Conservation (phyloP, 2,888 invertebrate genomes). For the Pterostichus niger region DNA sequence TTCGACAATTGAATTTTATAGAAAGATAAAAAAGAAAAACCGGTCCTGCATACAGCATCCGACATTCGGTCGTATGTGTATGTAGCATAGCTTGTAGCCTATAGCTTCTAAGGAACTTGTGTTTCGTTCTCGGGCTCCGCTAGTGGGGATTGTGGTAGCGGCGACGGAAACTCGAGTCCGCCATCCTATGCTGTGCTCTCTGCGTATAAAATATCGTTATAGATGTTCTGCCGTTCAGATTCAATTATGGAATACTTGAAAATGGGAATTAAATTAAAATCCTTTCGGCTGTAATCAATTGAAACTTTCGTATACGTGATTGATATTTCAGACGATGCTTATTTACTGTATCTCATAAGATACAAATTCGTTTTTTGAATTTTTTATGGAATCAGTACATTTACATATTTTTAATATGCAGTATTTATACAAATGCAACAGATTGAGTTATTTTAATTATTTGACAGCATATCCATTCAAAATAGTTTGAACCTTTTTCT, state of each 20-base stretch:
- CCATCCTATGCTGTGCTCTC: neutral
- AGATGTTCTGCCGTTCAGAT: constrained; percentile 46
- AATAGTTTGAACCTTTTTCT: too few relatives aligned
- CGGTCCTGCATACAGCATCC: constrained; percentile 8
- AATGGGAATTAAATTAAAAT: constrained; percentile 60
- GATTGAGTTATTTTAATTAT: too few relatives aligned
- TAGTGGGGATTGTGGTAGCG: neutral
- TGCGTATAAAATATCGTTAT: constrained; percentile 57
- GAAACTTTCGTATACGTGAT: constrained; percentile 40
- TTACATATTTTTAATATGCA: too few relatives aligned
- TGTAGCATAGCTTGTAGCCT: neutral
- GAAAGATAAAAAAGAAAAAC: neutral
- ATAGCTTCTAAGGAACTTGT: constrained; percentile 12
- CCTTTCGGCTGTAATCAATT: constrained; percentile 54
- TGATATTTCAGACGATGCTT: neutral
- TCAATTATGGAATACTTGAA: constrained; percentile 59
- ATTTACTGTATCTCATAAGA: neutral
- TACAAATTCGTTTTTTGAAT: neutral
- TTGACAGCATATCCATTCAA: too few relatives aligned
- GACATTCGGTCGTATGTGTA: neutral
- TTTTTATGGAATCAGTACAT: too few relatives aligned
- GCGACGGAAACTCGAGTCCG: neutral
- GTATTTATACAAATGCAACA: too few relatives aligned
- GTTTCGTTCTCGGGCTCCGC: constrained; percentile 6
- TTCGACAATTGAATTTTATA: neutral